Evolutionary conservation across 2,797 vertebrate species (phyloP).

Genomic region (Coccyzus lansbergi): DNA sequence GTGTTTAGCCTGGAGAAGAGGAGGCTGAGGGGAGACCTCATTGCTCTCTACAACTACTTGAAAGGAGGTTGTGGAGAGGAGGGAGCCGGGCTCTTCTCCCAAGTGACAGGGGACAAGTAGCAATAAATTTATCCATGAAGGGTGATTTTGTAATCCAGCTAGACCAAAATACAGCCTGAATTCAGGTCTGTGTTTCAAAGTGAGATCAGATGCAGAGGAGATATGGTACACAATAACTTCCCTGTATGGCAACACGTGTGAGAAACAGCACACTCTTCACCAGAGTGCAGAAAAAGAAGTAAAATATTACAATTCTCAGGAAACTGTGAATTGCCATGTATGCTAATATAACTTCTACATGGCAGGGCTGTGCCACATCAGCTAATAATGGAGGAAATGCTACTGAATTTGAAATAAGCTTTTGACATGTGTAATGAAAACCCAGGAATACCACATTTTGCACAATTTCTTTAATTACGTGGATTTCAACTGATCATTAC

Average conservation of each 20-base stretch:
- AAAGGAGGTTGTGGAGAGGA: too few species aligned
- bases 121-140: neutral
- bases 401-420: neutral
- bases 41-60: too few species aligned
- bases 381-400: neutral
- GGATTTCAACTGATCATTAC: neutral
- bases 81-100: too few species aligned
- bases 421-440: neutral
- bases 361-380: neutral
- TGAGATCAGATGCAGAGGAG: neutral
- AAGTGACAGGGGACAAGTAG: too few species aligned
- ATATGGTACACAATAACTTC: fast-evolving
- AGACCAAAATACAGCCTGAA: neutral
- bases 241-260: neutral
- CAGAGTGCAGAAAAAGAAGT: neutral
- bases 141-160: neutral
- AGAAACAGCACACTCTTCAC: neutral
- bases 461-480: neutral
- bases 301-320: neutral
- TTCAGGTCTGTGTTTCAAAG: constrained; percentile 13
- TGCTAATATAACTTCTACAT: neutral
- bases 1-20: too few species aligned
- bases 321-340: neutral
- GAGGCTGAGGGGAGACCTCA: too few species aligned
- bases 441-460: neutral